Evolutionary conservation across 2,888 invertebrate species (phyloP), one percentile per base, ranked within the genome.

Genomic region (Scaptomyza flava): DNA sequence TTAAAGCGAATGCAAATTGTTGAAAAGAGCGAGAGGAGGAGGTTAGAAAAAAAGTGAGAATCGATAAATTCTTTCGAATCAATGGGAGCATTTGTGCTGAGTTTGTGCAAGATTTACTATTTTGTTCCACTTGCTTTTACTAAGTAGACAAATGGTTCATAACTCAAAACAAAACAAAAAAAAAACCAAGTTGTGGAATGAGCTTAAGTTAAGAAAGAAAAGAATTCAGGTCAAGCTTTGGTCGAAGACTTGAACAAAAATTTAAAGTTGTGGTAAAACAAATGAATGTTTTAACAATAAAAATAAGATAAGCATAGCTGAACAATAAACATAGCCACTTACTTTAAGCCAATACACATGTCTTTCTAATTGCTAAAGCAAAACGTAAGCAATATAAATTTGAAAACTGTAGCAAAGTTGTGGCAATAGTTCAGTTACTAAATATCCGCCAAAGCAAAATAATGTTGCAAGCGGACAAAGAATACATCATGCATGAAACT

Each of bases 1-100:
- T 87, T 84, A 81, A 84, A 69, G 68, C 72, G 34, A 63, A 72
- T 60, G 51, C 65, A 81, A 84, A 78, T 81, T 84, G 79, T 75
- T 76, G 70, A 70, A 69, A 61, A 52, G 64, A 42, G 60, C 3
- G 60, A 30, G 42, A 11, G 23, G 34, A 38, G 14, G 14, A 6
- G 11, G n/a, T 4, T 2, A 20, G 36, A 45, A 52, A 41, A 68
- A 72, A 57, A 46, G 43, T 50, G 27, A 77, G 63, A 77, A 64
- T 63, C 63, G 53, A 42, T 41, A 43, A 45, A 48, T 58, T 63
- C 43, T 56, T 54, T 51, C n/a, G 8, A 34, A 14, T 27, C 3
- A 34, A 20, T 42, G 41, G 17, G 30, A 50, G 20, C 41, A 50
- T 53, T 73, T 45, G 36, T 34, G 68, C 34, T 73, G 48, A 41